phyloP scores from a whole-genome alignment of 2,797 vertebrate genomes.

The Brotula barbata region DNA sequence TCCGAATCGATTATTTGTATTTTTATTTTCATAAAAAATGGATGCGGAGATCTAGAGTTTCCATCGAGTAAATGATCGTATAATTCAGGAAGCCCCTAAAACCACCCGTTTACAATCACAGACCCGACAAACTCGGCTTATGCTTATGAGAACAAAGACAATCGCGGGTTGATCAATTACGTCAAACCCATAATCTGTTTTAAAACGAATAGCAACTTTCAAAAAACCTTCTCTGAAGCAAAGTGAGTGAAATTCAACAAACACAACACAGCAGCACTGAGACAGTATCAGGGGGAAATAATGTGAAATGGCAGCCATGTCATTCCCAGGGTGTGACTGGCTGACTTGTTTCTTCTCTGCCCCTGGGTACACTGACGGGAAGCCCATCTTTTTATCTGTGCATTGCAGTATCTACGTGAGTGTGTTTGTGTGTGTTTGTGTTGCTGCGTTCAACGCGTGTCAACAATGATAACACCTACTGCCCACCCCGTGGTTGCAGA shows the following conservation, averaged over 20 bases:
- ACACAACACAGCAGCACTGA: constrained; percentile 10
- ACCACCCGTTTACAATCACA: no score
- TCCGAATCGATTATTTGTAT: no score
- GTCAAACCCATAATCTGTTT: not conserved
- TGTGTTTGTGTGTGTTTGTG: constrained; percentile 41
- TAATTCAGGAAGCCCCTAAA: no score
- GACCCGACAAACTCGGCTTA: no score
- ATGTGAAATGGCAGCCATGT: constrained; percentile 38
- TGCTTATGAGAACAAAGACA: no score
- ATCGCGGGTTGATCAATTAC: no score
- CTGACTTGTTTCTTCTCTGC: constrained; percentile 39
- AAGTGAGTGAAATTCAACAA: constrained; percentile 8
- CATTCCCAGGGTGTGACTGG: constrained; percentile 33
- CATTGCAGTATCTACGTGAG: constrained; percentile 46
- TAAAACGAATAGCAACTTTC: not conserved
- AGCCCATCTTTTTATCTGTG: constrained; percentile 53
- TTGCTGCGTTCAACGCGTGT: constrained; percentile 58
- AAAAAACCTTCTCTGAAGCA: not conserved
- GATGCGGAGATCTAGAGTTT: no score
- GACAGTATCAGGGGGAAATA: constrained; percentile 18
- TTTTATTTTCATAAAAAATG: no score
- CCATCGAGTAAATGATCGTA: no score
- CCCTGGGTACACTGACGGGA: constrained; percentile 30
- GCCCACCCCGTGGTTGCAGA: constrained; percentile 44
- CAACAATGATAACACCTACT: constrained; percentile 62